Evolutionary conservation across 2,797 vertebrate species (phyloP).

Genomic region (Etheostoma nigrum): DNA sequence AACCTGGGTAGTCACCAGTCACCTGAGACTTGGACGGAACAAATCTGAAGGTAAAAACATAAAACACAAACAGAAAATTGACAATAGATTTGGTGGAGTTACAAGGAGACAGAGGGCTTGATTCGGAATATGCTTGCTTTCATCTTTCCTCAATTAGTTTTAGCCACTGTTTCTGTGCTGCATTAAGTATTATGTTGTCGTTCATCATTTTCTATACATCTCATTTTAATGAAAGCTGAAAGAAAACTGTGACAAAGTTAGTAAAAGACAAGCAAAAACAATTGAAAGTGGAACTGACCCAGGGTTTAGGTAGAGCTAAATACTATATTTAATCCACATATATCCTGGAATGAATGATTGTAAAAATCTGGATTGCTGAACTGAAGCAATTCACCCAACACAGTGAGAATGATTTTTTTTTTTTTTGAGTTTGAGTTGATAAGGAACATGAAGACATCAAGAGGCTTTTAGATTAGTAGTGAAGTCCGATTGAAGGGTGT

Average conservation of each 20-base stretch:
- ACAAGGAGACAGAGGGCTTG: neutral
- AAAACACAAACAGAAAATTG: neutral
- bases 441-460: constrained; percentile 39
- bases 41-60: neutral
- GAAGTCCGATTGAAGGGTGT: neutral
- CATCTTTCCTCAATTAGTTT: neutral
- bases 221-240: neutral
- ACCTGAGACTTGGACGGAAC: neutral
- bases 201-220: neutral
- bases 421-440: neutral
- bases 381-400: neutral
- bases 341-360: neutral
- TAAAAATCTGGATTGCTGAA: neutral
- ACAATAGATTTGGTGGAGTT: neutral
- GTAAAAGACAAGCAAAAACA: neutral
- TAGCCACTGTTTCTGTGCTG: neutral
- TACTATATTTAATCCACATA: neutral
- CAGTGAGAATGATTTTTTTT: neutral
- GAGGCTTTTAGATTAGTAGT: constrained; percentile 45
- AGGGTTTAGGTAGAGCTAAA: neutral
- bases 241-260: neutral
- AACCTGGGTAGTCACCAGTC: neutral
- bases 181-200: neutral
- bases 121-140: neutral
- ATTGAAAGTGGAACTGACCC: neutral